Evolutionary conservation across 2,113 vertebrate species (phyloP).

Genomic region (Elaphurus davidianus): DNA sequence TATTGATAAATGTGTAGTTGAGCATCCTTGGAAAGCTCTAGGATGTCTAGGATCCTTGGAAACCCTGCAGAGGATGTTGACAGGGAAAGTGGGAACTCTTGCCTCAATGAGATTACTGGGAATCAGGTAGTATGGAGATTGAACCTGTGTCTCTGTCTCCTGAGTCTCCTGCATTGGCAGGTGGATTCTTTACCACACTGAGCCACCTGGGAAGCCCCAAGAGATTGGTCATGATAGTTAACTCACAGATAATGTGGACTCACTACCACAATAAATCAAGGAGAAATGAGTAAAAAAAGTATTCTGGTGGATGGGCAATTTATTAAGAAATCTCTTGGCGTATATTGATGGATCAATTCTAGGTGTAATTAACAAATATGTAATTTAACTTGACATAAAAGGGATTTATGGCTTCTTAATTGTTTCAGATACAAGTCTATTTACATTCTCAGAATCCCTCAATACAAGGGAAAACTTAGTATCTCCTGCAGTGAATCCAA

Average conservation of each 20-base stretch:
- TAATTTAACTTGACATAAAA: neutral
- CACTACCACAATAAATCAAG: neutral
- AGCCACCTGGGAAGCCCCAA: neutral
- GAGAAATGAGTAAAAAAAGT: neutral
- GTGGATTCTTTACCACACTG: neutral
- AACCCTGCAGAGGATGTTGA: neutral
- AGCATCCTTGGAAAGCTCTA: neutral
- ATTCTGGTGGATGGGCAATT: neutral
- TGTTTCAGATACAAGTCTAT: neutral
- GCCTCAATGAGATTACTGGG: neutral
- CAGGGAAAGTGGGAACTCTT: neutral
- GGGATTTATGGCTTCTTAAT: neutral
- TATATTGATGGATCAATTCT: neutral
- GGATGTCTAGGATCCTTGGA: neutral
- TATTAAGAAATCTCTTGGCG: neutral
- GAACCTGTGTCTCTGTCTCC: neutral
- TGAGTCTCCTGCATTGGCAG: neutral
- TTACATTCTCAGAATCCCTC: neutral
- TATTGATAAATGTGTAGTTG: neutral
- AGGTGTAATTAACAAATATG: neutral
- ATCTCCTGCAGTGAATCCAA: neutral
- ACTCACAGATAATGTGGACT: neutral
- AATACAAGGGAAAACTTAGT: neutral
- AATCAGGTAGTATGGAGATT: neutral
- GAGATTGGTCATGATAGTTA: neutral